Evolutionary conservation across 2,888 invertebrate genomes (phyloP), one percentile per base, ranked within the genome.

Genomic region (Pyrocoelia pectoralis): DNA sequence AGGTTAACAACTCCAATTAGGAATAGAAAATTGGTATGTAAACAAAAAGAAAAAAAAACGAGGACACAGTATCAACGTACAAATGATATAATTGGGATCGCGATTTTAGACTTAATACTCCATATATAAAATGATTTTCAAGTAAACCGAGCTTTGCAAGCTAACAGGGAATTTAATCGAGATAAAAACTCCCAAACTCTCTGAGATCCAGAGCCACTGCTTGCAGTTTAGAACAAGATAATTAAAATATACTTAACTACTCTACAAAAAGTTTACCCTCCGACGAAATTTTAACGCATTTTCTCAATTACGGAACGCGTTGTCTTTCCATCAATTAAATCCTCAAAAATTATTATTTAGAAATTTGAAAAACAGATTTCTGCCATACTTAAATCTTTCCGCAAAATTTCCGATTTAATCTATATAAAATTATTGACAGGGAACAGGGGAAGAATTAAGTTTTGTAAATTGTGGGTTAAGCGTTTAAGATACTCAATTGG

Each of bases 201-300:
- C 24, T 3, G 51, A 43, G 55, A 48, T 63, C 38, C 58, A 50
- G 49, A 58, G 58, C 63, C 57, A 58, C 58, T 40, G 58, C 63
- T 59, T 63, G 63, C 63, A 63, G 58, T 63, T 63, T 63, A 57
- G 58, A 63, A 63, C 63, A 63, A 63, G 57, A 63, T 63, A 63
- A 63, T 63, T 63, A 63, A 57, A 58, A 61, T 62, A 62, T 62
- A 62, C 62, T 62, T 62, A 62, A 57, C 62, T 57, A 29, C 53
- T 57, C 49, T 41, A 54, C 62, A 62, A 62, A 62, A 62, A 62
- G 48, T 62, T 57, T 54, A 18, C 53, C 41, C 56, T 18, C 49
- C 52, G 57, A 62, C 56, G 62, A 56, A 62, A 62, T 62, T 62
- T 62, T 62, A 62, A 62, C 62, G 57, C 57, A 57, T 62, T 61